Evolutionary conservation across 2,888 invertebrate genomes (phyloP), one percentile per base, ranked within the genome.

Genomic region (Noctua janthina): DNA sequence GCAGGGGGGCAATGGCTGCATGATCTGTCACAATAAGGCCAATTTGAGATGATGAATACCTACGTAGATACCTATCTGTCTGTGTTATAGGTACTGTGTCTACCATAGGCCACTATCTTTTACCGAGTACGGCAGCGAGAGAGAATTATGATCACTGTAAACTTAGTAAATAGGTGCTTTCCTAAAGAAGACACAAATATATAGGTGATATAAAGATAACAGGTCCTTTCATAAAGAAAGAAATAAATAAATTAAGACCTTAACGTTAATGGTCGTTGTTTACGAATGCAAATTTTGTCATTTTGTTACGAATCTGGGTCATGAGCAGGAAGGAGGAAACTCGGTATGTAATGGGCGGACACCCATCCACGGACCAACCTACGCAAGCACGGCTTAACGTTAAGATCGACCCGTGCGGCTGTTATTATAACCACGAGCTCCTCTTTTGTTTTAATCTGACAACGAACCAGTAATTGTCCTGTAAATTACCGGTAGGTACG

Each of bases 21-120:
- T 83, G 74, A 90, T 90, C 82, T 83, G 84, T 89, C 89, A 89
- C 85, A 88, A 89, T 90, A 86, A 89, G 79, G 67, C 81, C 77
- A 89, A 87, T 86, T 89, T 90, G 71, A 23, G 74, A 81, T 81
- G 78, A 74, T 56, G 35, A 39, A 73, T 78, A 29, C 29, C 29
- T 29, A 71, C 43, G 20, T 73, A n/a, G 15, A 10, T 68, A 70
- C 2, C 20, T 76, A 59, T 10, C 15, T 11, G 15, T 35, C 7
- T 11, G 10, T 49, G 17, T 29, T 20, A 8, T 46, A 29, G 29
- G 29, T 29, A 11, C 11, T 13, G 39, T 17, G 11, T 1, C 35
- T 39, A 76, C n/a, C 46, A 23, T n/a, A 11, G n/a, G 1, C 15
- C 23, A 8, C 46, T 46, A 17, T 46, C 8, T 68, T 68, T 6